These are phyloP conservation scores for Hydrochoerus hydrochaeris DNA, from an alignment of 2,113 vertebrate genomes.

Conservation along the genomic window DNA sequence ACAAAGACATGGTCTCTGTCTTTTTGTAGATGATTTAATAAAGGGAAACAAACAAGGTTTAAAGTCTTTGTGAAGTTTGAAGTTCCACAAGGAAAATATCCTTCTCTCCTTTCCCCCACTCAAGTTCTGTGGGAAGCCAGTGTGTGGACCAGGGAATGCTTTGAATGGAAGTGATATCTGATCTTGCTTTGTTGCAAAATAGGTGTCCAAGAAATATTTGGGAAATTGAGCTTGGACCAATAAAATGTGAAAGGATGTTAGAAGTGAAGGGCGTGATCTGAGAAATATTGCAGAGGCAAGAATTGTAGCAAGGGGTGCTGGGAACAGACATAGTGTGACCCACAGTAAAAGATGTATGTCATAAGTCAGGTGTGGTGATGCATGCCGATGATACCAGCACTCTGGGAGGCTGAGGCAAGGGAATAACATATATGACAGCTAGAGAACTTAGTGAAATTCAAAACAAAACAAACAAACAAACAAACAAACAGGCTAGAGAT, in stretches of 20 bases:
- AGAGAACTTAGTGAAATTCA: background rate
- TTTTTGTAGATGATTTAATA: background rate
- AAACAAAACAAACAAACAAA: background rate
- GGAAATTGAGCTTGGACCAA: background rate
- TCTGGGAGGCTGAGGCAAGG: background rate
- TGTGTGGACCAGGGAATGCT: background rate
- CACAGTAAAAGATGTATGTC: background rate
- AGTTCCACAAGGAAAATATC: background rate
- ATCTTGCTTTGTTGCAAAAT: background rate
- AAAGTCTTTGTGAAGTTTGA: slow-evolving; percentile 29
- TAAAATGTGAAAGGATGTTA: background rate
- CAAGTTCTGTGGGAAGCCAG: background rate
- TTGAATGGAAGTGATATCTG: slow-evolving; percentile 39
- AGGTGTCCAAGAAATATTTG: slow-evolving; percentile 30
- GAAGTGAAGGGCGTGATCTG: background rate
- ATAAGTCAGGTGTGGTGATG: background rate
- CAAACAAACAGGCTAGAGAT: background rate
- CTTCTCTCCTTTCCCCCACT: accelerated
- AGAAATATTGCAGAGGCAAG: background rate
- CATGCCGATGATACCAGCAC: background rate
- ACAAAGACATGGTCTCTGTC: background rate
- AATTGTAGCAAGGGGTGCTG: background rate
- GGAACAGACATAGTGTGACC: background rate
- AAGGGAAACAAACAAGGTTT: background rate
- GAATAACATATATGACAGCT: background rate